A percentile compares a stretch with the other conserved stretches of the same genome.
Conservation (phyloP, 2,797 vertebrate species). For the Poeciliopsis turneri region DNA sequence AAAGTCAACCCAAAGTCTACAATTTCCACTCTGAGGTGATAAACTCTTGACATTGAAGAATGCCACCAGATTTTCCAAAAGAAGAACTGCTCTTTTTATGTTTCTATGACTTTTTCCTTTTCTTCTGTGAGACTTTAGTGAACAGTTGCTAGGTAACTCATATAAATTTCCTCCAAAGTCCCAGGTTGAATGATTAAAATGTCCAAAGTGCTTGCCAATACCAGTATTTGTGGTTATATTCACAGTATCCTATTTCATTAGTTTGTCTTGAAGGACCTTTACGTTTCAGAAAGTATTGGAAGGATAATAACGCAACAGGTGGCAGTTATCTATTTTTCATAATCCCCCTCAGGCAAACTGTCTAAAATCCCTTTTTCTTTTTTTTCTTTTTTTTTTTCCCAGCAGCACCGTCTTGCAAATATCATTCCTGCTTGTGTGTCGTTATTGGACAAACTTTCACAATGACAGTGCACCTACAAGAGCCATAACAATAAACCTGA, state of each 20-base stretch:
- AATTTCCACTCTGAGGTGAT: background rate
- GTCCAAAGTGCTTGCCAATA: conserved; percentile 5
- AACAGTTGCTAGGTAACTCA: background rate
- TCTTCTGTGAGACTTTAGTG: background rate
- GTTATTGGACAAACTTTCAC: conserved; percentile 54
- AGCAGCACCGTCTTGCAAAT: conserved; percentile 17
- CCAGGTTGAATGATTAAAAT: conserved; percentile 22
- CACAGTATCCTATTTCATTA: conserved; percentile 19
- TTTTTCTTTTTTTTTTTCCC: background rate
- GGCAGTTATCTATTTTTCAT: conserved; percentile 53
- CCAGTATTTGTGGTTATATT: conserved; percentile 3
- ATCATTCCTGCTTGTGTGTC: conserved; percentile 29
- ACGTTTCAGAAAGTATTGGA: conserved; percentile 48
- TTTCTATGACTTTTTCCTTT: background rate
- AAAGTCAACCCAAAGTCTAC: background rate
- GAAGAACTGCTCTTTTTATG: background rate
- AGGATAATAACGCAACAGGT: conserved; percentile 65
- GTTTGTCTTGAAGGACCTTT: conserved; percentile 9
- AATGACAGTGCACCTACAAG: conserved; percentile 48
- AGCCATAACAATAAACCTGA: conserved; percentile 65
- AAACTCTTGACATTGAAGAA: background rate
- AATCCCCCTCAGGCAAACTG: conserved; percentile 43
- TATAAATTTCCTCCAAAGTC: conserved; percentile 5
- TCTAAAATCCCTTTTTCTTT: conserved; percentile 15
- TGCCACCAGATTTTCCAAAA: background rate